Conservation (phyloP, 1,140 invertebrate genomes). For the Neodiprion fabricii region DNA sequence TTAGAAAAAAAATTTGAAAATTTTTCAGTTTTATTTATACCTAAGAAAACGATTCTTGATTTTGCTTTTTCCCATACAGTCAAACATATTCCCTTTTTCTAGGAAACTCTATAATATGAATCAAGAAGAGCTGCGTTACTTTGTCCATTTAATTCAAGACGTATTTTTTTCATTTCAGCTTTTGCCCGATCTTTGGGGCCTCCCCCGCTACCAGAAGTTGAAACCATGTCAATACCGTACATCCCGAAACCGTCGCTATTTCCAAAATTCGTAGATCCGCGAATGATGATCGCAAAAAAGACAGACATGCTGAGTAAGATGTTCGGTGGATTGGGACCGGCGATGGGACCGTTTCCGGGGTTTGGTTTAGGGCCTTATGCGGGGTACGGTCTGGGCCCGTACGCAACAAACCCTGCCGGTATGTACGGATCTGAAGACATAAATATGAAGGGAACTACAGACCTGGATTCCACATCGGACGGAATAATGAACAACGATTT, state of each 20-base stretch:
- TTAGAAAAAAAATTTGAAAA: too few relatives aligned
- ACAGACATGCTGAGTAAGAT: conserved; percentile 46
- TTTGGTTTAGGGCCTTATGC: neutral
- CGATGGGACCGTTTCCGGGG: neutral
- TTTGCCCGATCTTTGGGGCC: conserved; percentile 44
- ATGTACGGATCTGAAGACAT: conserved; percentile 22
- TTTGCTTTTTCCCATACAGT: too few relatives aligned
- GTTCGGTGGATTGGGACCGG: conserved; percentile 40
- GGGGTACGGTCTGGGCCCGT: conserved; percentile 7
- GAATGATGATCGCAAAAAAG: conserved; percentile 47
- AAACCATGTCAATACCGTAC: conserved; percentile 46
- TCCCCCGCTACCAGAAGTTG: conserved; percentile 29
- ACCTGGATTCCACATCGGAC: neutral
- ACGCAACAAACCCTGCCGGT: neutral
- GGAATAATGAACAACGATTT: neutral
- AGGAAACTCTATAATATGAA: too few relatives aligned
- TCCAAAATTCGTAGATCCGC: conserved; percentile 52
- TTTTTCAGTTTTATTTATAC: too few relatives aligned
- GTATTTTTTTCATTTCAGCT: conserved; percentile 26
- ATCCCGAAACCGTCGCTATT: conserved; percentile 44
- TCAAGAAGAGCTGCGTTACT: too few relatives aligned
- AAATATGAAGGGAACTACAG: conserved; percentile 19
- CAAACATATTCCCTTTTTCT: too few relatives aligned
- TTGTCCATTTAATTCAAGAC: too few relatives aligned
- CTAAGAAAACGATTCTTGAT: too few relatives aligned